phyloP scores from a whole-genome alignment of 1,140 invertebrate species.

The Bemisia tabaci region DNA sequence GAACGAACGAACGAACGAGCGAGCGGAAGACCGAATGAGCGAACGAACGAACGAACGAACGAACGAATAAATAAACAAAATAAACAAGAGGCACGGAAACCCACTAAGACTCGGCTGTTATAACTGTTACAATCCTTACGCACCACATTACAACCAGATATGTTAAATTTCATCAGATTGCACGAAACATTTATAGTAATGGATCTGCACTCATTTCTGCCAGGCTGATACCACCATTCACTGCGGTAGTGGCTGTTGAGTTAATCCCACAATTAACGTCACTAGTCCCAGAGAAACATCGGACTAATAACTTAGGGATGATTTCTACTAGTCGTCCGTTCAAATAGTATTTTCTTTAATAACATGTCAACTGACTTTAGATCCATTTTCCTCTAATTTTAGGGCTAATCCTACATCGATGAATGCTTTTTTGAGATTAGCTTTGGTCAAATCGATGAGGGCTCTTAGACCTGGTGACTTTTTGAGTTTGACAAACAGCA shows the following conservation, averaged over 20 bases:
- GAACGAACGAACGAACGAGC: too few species aligned
- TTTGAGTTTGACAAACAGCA: background rate
- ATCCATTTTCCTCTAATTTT: background rate
- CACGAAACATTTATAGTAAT: too few species aligned
- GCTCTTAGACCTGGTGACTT: too few species aligned
- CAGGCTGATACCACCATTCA: background rate
- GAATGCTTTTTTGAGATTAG: background rate
- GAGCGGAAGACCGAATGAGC: too few species aligned
- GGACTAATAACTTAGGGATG: background rate
- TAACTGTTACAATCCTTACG: too few species aligned
- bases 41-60: too few species aligned
- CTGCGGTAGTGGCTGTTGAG: background rate
- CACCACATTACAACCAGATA: too few species aligned
- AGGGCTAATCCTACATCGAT: background rate
- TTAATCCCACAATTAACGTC: background rate
- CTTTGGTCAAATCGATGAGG: background rate
- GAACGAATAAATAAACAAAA: too few species aligned
- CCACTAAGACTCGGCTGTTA: too few species aligned
- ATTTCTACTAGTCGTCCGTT: background rate
- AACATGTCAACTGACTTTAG: background rate
- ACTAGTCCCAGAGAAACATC: background rate
- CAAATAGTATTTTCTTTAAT: background rate
- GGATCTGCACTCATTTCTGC: too few species aligned
- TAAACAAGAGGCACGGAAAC: too few species aligned
- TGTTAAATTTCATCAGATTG: too few species aligned